Evolutionary conservation across 2,797 vertebrate genomes (phyloP).

Genomic region (Rhynchonycteris naso): DNA sequence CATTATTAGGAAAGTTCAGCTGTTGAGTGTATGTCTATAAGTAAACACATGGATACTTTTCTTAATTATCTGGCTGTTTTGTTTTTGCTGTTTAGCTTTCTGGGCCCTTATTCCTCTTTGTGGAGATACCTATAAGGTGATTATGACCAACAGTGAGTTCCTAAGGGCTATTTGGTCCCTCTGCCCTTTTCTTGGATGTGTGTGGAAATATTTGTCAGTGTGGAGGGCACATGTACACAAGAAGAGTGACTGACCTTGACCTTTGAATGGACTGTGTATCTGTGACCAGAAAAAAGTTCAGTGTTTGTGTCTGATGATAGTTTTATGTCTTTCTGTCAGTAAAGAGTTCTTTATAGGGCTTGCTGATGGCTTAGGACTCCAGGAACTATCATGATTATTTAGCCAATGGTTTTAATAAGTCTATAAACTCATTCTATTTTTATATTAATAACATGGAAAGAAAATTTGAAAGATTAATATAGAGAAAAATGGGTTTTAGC

Average conservation of each 20-base stretch:
- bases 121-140: background rate
- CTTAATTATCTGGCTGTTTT: background rate
- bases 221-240: conserved; percentile 1
- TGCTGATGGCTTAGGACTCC: conserved; percentile 43
- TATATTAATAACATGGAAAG: conserved; percentile 59
- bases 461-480: conserved; percentile 48
- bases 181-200: background rate
- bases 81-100: conserved; percentile 19
- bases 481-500: conserved; percentile 21
- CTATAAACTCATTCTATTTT: conserved; percentile 69
- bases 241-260: conserved; percentile 67
- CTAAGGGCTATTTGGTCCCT: background rate
- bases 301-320: conserved; percentile 57
- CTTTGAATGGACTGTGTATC: background rate
- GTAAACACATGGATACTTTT: background rate
- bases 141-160: background rate
- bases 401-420: conserved; percentile 57
- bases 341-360: conserved; percentile 49
- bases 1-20: conserved; percentile 52
- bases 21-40: background rate
- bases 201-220: conserved; percentile 44
- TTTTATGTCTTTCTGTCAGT: conserved; percentile 58
- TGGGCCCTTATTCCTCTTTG: background rate
- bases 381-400: conserved; percentile 46
- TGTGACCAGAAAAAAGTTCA: conserved; percentile 57